Conservation (phyloP, 1,140 invertebrate species). For the Pectinophora gossypiella region DNA sequence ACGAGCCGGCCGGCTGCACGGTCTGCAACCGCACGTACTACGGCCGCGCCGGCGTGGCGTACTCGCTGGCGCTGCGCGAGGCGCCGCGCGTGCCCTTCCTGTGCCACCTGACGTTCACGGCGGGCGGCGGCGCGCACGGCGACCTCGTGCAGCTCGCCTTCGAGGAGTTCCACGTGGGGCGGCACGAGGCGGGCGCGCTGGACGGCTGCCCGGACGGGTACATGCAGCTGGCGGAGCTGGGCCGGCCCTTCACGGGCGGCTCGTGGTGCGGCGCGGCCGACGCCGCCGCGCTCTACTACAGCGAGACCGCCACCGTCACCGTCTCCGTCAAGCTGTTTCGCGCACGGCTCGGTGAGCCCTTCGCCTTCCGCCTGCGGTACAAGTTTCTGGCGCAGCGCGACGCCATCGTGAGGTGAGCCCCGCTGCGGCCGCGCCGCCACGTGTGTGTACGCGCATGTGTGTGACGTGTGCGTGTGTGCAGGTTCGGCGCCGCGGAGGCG, state of each 20-base stretch:
- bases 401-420: constrained; percentile 78
- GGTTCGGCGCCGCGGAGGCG: constrained; percentile 82
- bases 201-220: constrained; percentile 88
- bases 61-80: constrained; percentile 83
- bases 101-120: constrained; percentile 92
- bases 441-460: background rate
- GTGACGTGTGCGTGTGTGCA: constrained; percentile 7
- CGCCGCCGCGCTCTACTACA: constrained; percentile 88
- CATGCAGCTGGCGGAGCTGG: constrained; percentile 88
- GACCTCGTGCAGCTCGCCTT: constrained; percentile 90
- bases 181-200: constrained; percentile 80
- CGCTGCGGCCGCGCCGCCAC: background rate
- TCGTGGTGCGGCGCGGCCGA: constrained; percentile 88
- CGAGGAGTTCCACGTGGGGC: constrained; percentile 88
- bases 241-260: constrained; percentile 86
- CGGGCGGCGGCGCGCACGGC: constrained; percentile 88
- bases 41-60: constrained; percentile 89
- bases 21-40: constrained; percentile 93
- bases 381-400: constrained; percentile 59
- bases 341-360: constrained; percentile 79
- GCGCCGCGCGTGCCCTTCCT: constrained; percentile 87
- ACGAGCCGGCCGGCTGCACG: constrained; percentile 88
- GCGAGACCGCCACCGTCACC: constrained; percentile 88
- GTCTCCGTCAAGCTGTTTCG: constrained; percentile 86
- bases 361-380: constrained; percentile 86